Conservation (phyloP, 2,797 vertebrate genomes). For the Neopelma chrysocephalum region DNA sequence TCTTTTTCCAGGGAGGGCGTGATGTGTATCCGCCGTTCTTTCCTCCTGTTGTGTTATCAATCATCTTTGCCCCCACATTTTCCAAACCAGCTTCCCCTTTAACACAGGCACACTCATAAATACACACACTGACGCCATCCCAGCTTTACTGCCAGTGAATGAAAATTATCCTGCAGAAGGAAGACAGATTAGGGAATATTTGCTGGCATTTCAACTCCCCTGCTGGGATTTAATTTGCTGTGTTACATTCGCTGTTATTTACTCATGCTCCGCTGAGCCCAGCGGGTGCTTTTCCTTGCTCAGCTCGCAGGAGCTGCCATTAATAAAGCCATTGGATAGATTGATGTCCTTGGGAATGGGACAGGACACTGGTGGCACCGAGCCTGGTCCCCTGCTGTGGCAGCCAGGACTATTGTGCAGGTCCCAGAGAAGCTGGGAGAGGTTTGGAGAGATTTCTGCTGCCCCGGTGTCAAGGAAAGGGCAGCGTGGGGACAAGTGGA, state of each 20-base stretch:
- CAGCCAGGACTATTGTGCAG: background rate
- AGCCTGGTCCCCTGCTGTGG: accelerated
- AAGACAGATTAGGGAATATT: background rate
- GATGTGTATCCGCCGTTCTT: background rate
- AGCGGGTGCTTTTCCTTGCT: background rate
- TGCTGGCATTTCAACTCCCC: background rate
- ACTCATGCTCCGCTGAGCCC: slow-evolving; percentile 14
- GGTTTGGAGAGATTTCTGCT: background rate
- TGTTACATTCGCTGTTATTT: background rate
- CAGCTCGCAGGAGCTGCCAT: background rate
- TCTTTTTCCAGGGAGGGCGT: background rate
- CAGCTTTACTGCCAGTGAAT: background rate
- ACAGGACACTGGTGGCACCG: background rate
- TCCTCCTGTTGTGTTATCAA: background rate
- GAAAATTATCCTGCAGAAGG: background rate
- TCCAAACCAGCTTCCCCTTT: background rate
- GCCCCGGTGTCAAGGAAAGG: background rate
- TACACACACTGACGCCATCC: background rate
- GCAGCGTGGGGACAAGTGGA: background rate
- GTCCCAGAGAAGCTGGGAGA: background rate
- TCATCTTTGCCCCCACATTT: background rate
- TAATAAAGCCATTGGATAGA: background rate
- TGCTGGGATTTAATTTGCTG: slow-evolving; percentile 42
- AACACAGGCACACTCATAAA: background rate
- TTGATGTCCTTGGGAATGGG: background rate